Evolutionary conservation across 2,888 invertebrate species (phyloP), one percentile per base, ranked within the genome.

Genomic region (Xestia sexstrigata): DNA sequence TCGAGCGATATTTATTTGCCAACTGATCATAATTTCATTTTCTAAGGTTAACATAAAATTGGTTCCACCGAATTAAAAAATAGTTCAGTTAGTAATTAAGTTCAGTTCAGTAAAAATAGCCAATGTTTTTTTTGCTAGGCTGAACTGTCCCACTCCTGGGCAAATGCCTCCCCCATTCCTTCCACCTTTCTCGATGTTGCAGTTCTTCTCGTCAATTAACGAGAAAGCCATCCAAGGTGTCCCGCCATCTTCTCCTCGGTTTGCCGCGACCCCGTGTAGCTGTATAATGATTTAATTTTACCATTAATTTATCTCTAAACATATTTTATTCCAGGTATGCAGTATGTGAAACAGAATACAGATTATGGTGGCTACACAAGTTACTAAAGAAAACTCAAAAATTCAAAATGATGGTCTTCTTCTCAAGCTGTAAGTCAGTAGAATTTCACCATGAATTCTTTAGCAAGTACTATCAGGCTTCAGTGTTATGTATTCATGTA

Each of bases 351-450:
- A 98, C 99, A 26, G 99, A 99, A 88, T 99, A 99, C 92, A 97
- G 99, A 84, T 97, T 99, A 83, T 97, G 99, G 78, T 97, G 99
- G 88, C 96, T 99, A n/a, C 99, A 99, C 92, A 99, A 99, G 72
- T 98, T 99, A 93, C 96, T 99, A 75, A 99, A 99, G 95, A 99
- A 99, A 95, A 99, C 99, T 90, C 97, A 98, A 71, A 98, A 98
- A 95, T 98, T 98, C 97, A 99, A 99, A 96, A 98, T 99, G 70
- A 98, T 99, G 97, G 99, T 99, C 0, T 99, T 99, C 95, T 99
- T 99, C 96, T 99, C 99, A 74, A 99, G 99, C 8, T 99, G 99
- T 94, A 98, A 99, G 97, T 98, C 99, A 20, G 99, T 99, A 52
- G 99, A 99, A 93, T 99, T 98, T 94, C 99, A 99, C 94, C 97